phyloP scores from a whole-genome alignment of 2,888 invertebrate genomes.

The Tineola bisselliella region DNA sequence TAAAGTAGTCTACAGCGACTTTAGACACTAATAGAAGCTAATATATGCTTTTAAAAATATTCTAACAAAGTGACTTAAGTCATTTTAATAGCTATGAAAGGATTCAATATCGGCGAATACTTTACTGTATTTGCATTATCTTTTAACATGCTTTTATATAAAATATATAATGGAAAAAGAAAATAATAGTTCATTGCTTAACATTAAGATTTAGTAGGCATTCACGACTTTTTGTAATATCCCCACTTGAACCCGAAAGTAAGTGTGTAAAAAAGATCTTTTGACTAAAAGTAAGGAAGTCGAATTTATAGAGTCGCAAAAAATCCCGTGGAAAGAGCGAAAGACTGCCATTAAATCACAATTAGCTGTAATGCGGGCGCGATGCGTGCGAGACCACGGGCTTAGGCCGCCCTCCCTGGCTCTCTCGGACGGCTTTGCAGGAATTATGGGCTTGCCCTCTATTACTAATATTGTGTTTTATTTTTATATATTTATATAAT shows the following conservation, averaged over 20 bases:
- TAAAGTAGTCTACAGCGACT: too few relatives aligned
- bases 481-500: background rate
- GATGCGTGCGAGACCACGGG: constrained; percentile 51
- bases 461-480: constrained; percentile 9
- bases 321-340: constrained; percentile 8
- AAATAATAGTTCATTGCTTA: too few relatives aligned
- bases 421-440: constrained; percentile 45
- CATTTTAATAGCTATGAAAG: too few relatives aligned
- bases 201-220: background rate
- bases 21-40: too few relatives aligned
- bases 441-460: constrained; percentile 42
- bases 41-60: too few relatives aligned
- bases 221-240: background rate
- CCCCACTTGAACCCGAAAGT: background rate
- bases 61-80: too few relatives aligned
- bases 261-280: background rate
- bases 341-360: constrained; percentile 60
- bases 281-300: constrained; percentile 5
- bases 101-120: too few relatives aligned
- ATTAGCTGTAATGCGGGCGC: constrained; percentile 62
- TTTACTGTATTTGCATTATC: too few relatives aligned
- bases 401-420: constrained; percentile 30
- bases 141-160: too few relatives aligned
- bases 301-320: constrained; percentile 11
- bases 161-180: too few relatives aligned